Evolutionary conservation across 2,888 invertebrate species (phyloP), one percentile per base, ranked within the genome.

Genomic region (Drosophila leonis): DNA sequence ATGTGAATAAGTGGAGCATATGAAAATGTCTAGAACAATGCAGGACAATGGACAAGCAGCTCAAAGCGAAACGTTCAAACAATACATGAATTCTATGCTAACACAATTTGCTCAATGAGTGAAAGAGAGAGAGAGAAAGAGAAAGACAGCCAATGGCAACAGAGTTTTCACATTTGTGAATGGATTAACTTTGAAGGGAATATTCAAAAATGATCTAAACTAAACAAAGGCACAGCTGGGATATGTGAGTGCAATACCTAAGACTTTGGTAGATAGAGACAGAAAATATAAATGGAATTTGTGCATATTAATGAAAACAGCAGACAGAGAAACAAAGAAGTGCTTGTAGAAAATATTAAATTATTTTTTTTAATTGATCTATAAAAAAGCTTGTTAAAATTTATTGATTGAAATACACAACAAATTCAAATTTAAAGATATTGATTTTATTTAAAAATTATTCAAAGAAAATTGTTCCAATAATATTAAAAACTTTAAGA

Each of bases 51-150:
- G 46, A 9, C 12, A 44, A 42, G 44, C 37, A 49, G 33, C 60
- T 80, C 62, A 69, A 75, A 80, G 41, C 37, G 54, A 65, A 42
- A 27, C 48, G 46, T 18, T 48, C 51, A 61, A 61, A 49, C 66
- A 56, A 60, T 48, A 29, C 59, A 37, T 12, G 55, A 37, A 63
- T 35, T 35, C n/a, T 12, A 44, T 41, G 29, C 27, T 57, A 48
- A 59, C 29, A 41, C n/a, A 42, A 41, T 29, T 29, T 13, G 24
- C 20, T 13, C n/a, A 10, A 18, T 12, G 24, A 12, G 12, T 35
- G 20, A 27, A 24, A 15, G 3, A 13, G 18, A 55, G 2, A 12
- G 52, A 12, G 4, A 13, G 8, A 20, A 18, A 49, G n/a, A 10
- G 29, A 10, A 8, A 20, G 5, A 10, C 18, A 18, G 31, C 27